Conservation (phyloP, 2,797 vertebrate genomes). For the Paguma larvata region DNA sequence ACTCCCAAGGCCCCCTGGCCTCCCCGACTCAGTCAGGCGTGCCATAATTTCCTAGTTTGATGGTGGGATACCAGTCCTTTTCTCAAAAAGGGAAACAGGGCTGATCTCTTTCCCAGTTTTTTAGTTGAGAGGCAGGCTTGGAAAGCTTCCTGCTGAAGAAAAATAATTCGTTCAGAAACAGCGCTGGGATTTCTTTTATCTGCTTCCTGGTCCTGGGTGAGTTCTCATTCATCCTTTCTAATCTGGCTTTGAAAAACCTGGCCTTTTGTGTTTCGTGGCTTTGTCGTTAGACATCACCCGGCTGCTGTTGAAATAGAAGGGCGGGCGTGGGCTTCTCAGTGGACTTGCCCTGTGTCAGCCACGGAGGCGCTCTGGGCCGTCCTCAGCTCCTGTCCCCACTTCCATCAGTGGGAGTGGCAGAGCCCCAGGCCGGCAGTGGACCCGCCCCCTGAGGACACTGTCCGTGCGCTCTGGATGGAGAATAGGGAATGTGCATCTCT, state of each 20-base stretch:
- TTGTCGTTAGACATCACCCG: not conserved
- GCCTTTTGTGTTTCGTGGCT: not conserved
- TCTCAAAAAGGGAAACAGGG: not conserved
- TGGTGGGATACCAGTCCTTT: not conserved
- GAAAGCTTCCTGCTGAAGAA: constrained; percentile 29
- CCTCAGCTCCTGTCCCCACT: not conserved
- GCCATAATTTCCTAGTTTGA: not conserved
- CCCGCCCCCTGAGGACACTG: not conserved
- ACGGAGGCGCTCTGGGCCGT: not conserved
- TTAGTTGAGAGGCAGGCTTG: not conserved
- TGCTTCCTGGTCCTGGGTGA: not conserved
- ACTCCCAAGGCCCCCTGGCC: not conserved
- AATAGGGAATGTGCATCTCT: not conserved
- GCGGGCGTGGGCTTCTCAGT: not conserved
- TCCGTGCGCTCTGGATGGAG: not conserved
- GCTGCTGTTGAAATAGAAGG: not conserved
- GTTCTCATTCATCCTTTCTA: not conserved
- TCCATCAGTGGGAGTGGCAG: not conserved
- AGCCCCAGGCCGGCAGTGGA: not conserved
- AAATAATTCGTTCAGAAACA: not conserved
- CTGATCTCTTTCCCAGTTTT: not conserved
- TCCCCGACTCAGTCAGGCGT: not conserved
- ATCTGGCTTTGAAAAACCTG: constrained; percentile 39
- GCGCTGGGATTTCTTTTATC: not conserved
- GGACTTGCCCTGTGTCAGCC: not conserved